Evolutionary conservation across 2,113 vertebrate genomes (phyloP).

Genomic region (Muntiacus muntjak): DNA sequence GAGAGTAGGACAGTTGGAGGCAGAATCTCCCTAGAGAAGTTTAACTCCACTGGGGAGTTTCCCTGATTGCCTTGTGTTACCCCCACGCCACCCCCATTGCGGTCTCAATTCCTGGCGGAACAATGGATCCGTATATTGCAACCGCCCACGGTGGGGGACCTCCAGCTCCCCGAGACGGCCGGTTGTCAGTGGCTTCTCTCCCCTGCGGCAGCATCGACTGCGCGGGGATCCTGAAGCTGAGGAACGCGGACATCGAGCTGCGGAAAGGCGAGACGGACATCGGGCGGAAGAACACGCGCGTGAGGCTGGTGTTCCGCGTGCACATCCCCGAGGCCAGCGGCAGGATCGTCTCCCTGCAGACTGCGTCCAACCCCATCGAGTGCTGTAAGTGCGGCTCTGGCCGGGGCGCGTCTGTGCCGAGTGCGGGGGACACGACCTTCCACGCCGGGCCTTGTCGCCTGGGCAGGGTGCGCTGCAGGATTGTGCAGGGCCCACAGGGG

Average conservation of each 20-base stretch:
- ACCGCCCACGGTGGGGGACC: not conserved
- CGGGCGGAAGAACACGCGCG: conserved; percentile 96
- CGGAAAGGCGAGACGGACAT: conserved; percentile 98
- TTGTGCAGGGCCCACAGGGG: fast-evolving
- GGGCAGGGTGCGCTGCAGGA: not conserved
- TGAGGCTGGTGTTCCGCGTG: conserved; percentile 94
- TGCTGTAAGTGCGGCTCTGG: conserved; percentile 89
- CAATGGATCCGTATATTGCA: fast-evolving
- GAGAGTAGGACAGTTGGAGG: not conserved
- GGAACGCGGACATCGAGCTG: conserved; percentile 97
- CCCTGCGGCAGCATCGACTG: conserved; percentile 93
- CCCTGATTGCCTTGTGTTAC: not conserved
- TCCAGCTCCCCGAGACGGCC: fast-evolving
- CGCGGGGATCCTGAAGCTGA: conserved; percentile 95
- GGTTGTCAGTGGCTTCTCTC: fast-evolving
- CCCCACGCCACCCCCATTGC: too few relatives aligned
- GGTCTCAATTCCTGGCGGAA: not conserved
- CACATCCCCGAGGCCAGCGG: conserved; percentile 92
- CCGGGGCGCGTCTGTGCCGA: not conserved
- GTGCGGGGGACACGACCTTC: fast-evolving
- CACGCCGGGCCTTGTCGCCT: fast-evolving
- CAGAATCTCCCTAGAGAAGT: not conserved
- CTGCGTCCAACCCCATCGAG: conserved; percentile 94
- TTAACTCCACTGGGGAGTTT: not conserved
- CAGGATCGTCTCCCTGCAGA: conserved; percentile 91